These are phyloP conservation scores for Mohoua ochrocephala DNA, from an alignment of 2,113 vertebrate species.

Conservation along the genomic window DNA sequence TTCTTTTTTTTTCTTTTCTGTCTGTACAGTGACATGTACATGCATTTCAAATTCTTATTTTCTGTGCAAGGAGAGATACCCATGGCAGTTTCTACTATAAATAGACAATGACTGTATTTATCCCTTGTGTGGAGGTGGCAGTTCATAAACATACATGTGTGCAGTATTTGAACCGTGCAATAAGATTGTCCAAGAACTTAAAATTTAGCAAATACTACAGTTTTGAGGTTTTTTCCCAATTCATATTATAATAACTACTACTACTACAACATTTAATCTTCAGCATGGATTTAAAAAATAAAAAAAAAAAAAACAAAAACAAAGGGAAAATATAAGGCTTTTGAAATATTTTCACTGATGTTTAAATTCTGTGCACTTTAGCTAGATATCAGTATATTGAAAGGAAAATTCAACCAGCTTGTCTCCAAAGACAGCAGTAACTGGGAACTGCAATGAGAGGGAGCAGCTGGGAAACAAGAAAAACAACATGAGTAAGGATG, in stretches of 20 bases:
- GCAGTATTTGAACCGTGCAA: background rate
- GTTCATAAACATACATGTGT: background rate
- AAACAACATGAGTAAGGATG: background rate
- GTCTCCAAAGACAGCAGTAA: background rate
- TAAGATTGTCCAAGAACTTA: background rate
- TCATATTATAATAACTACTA: background rate
- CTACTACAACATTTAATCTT: background rate
- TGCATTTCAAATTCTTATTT: background rate
- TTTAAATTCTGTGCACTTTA: background rate
- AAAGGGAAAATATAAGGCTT: background rate
- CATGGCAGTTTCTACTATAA: background rate
- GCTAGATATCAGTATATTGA: background rate
- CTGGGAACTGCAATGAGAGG: background rate
- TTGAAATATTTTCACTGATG: background rate
- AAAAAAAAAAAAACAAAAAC: background rate
- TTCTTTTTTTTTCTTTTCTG: background rate
- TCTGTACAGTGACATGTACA: background rate
- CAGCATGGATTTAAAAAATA: background rate
- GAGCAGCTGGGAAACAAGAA: background rate
- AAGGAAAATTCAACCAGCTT: background rate
- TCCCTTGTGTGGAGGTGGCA: background rate
- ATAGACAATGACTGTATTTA: background rate
- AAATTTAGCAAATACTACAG: background rate
- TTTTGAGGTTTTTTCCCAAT: background rate
- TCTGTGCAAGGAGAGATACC: background rate